Evolutionary conservation across 2,888 invertebrate genomes (phyloP).

Genomic region (Altica lythri): DNA sequence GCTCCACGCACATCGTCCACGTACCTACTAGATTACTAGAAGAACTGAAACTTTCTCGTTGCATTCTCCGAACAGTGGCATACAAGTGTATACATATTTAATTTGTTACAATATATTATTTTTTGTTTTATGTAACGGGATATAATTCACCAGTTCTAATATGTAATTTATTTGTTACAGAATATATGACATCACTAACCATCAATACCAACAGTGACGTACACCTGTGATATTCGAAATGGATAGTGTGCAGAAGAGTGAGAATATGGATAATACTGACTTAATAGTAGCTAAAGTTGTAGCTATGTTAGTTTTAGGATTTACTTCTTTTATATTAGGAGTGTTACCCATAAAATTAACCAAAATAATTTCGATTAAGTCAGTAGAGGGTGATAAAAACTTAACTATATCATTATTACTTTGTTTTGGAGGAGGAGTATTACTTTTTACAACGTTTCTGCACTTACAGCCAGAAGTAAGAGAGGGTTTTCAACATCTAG

Average conservation of each 20-base stretch:
- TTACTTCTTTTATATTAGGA: slow-evolving; percentile 64
- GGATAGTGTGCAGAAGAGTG: slow-evolving; percentile 25
- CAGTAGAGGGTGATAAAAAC: slow-evolving; percentile 56
- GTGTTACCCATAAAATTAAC: slow-evolving; percentile 60
- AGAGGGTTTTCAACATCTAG: slow-evolving; percentile 60
- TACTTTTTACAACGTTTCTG: slow-evolving; percentile 67
- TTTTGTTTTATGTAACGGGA: no score
- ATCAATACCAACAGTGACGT: no score
- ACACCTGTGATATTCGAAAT: no score
- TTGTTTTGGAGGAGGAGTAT: slow-evolving; percentile 69
- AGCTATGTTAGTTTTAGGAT: slow-evolving; percentile 64
- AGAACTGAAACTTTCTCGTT: no score
- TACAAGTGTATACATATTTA: no score
- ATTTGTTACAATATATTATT: no score
- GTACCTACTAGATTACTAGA: no score
- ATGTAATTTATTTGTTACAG: no score
- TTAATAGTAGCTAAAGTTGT: slow-evolving; percentile 63
- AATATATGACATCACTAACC: no score
- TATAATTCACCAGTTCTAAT: no score
- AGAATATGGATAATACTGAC: slow-evolving; percentile 35
- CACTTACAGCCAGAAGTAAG: slow-evolving; percentile 70
- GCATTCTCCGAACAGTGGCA: no score
- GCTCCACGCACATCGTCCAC: no score
- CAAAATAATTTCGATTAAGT: slow-evolving; percentile 50
- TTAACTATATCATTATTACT: slow-evolving; percentile 63